Conservation (phyloP, 1,140 invertebrate species). For the Hyles euphorbiae region DNA sequence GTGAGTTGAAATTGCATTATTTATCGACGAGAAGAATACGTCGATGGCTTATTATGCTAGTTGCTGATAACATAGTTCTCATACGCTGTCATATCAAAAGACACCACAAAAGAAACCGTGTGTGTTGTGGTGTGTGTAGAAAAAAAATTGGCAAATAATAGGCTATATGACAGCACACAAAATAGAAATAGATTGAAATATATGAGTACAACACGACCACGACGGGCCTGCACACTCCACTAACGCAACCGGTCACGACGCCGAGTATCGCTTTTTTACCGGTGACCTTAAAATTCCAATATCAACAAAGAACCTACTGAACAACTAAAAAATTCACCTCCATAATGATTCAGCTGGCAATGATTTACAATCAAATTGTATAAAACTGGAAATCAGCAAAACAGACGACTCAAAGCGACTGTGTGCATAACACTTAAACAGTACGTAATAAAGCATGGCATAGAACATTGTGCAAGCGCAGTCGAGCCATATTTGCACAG, state of each 20-base stretch:
- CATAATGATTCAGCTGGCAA: too few species aligned
- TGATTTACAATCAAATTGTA: too few species aligned
- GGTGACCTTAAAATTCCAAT: slow-evolving; percentile 41
- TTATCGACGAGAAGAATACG: slow-evolving; percentile 5
- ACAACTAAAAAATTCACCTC: slow-evolving; percentile 8
- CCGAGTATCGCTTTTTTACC: slow-evolving; percentile 48
- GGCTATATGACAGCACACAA: slow-evolving; percentile 47
- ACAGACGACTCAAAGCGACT: background rate
- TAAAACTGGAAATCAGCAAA: too few species aligned
- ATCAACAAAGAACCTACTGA: slow-evolving; percentile 16
- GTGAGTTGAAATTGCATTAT: slow-evolving; percentile 18
- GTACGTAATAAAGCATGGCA: slow-evolving; percentile 13
- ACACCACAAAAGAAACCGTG: background rate
- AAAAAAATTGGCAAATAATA: too few species aligned
- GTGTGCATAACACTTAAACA: background rate
- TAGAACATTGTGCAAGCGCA: slow-evolving; percentile 18
- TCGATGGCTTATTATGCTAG: too few species aligned
- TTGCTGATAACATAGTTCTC: too few species aligned
- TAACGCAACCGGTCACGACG: slow-evolving; percentile 55
- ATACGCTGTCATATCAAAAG: background rate
- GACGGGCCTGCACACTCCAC: slow-evolving; percentile 56
- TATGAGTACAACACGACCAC: slow-evolving; percentile 46
- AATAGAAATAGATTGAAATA: slow-evolving; percentile 49
- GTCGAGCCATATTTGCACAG: slow-evolving; percentile 20
- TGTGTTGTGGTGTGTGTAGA: too few species aligned